Evolutionary conservation across 2,113 vertebrate species (phyloP).

Genomic region (Perca schrenkii): DNA sequence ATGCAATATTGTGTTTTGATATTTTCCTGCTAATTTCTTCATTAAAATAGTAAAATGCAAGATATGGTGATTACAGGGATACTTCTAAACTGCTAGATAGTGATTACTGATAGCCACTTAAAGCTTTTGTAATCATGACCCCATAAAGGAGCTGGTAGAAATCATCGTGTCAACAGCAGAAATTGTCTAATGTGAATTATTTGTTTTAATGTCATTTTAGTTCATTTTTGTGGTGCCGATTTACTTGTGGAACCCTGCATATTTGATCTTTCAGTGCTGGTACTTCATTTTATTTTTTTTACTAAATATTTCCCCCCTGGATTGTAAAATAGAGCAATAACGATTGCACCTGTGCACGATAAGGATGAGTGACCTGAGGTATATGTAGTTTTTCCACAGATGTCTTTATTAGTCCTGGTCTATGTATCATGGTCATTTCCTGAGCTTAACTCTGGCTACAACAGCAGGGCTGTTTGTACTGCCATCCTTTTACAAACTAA

Average conservation of each 20-base stretch:
- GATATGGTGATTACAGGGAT: slow-evolving; percentile 33
- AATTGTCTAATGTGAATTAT: slow-evolving; percentile 51
- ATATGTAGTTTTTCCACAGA: slow-evolving; percentile 51
- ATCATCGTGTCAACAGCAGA: slow-evolving; percentile 19
- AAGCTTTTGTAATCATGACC: slow-evolving; percentile 25
- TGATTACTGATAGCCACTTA: slow-evolving; percentile 33
- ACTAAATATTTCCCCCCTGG: background rate
- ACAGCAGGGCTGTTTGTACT: slow-evolving; percentile 71
- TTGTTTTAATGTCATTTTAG: slow-evolving; percentile 45
- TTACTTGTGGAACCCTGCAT: slow-evolving; percentile 22
- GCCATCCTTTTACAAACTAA: slow-evolving; percentile 35
- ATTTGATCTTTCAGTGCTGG: slow-evolving; percentile 55
- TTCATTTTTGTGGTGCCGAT: slow-evolving; percentile 59
- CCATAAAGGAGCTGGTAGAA: slow-evolving; percentile 24
- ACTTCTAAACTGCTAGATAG: slow-evolving; percentile 30
- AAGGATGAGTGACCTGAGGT: slow-evolving; percentile 33
- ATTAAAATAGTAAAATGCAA: slow-evolving; percentile 50
- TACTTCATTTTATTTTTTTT: slow-evolving; percentile 47
- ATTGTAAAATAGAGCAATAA: slow-evolving; percentile 41
- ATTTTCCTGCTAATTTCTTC: slow-evolving; percentile 40
- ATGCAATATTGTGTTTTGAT: slow-evolving; percentile 57
- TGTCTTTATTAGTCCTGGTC: slow-evolving; percentile 21
- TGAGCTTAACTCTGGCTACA: slow-evolving; percentile 46
- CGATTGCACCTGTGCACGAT: slow-evolving; percentile 34
- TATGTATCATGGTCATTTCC: slow-evolving; percentile 19